Evolutionary conservation across 2,113 vertebrate species (phyloP), one percentile per base, ranked within the genome.

Genomic region (Leptobrachium leishanense): DNA sequence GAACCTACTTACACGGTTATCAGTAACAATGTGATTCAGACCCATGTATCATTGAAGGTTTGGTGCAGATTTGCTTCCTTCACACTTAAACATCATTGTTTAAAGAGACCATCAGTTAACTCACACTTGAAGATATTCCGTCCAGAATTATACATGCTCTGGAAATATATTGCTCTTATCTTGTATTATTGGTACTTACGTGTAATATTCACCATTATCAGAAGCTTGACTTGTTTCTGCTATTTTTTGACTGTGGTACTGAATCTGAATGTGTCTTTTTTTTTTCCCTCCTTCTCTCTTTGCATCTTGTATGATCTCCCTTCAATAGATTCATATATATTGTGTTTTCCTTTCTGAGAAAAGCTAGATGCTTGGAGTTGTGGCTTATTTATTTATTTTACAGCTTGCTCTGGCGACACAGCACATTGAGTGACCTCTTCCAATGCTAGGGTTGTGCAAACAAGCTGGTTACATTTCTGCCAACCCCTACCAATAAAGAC

Each of bases 21-120:
- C 46, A 8, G 46, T 50, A 50, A 50, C 8, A 50, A 4, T 5
- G 8, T 50, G 8, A 50, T 50, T 50, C 4, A 50, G 46, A 68
- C 65, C 68, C n/a, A 53, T 73, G 70, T 43, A 79, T 79, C 50
- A 72, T 68, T 72, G 77, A 72, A 73, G 67, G 63, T 57, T 46
- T 63, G 31, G 41, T 79, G 69, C 68, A 65, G 67, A 71, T 72
- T 68, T 64, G 68, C 76, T 65, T 73, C 70, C 63, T 70, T 73
- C 41, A 43, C 44, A 57, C 72, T 67, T 73, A 54, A 67, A 73
- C 77, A 73, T 55, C 70, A 57, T 68, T 66, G 70, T 79, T 79
- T 73, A 73, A 66, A 73, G 43, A 67, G 70, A 62, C 73, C 77
- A 43, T 39, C 77, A 66, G 53, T 63, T 72, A 73, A 40, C 72